Conservation (phyloP, 1,140 invertebrate genomes). For the Drosophila murphyi region DNA sequence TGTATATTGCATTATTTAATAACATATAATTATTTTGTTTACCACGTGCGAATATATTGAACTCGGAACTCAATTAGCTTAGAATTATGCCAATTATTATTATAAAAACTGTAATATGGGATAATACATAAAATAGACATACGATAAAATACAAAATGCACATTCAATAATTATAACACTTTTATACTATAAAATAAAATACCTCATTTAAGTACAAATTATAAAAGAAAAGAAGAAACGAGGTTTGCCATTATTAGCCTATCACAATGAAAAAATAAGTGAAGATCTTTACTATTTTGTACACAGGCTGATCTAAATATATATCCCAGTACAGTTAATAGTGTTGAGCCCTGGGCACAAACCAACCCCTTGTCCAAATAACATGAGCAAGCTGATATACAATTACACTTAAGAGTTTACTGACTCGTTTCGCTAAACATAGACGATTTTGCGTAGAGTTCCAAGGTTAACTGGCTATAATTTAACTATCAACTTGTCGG, state of each 20-base stretch:
- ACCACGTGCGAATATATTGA: neutral
- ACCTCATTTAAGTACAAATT: no score
- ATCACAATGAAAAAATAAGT: conserved; percentile 7
- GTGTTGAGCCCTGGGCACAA: conserved; percentile 11
- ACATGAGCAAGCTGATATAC: conserved; percentile 22
- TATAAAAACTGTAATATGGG: no score
- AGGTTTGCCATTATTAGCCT: conserved; percentile 13
- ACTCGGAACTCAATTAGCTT: no score
- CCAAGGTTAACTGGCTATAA: conserved; percentile 63
- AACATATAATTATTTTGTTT: neutral
- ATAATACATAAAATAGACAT: no score
- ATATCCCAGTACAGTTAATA: neutral
- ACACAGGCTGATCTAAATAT: conserved; percentile 26
- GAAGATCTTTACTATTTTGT: neutral
- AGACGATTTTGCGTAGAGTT: conserved; percentile 67
- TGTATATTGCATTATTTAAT: conserved; percentile 10
- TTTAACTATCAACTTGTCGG: conserved; percentile 3
- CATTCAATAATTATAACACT: neutral
- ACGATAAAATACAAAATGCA: neutral
- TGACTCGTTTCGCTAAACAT: conserved; percentile 52
- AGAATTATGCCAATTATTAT: no score
- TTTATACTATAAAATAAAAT: no score
- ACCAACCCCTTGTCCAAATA: conserved; percentile 34
- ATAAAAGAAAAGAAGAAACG: conserved; percentile 1
- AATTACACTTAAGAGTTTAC: conserved; percentile 48